Base-by-base conservation (phyloP, 2,888 invertebrate genomes). In the Eupithecia abbreviata region DNA sequence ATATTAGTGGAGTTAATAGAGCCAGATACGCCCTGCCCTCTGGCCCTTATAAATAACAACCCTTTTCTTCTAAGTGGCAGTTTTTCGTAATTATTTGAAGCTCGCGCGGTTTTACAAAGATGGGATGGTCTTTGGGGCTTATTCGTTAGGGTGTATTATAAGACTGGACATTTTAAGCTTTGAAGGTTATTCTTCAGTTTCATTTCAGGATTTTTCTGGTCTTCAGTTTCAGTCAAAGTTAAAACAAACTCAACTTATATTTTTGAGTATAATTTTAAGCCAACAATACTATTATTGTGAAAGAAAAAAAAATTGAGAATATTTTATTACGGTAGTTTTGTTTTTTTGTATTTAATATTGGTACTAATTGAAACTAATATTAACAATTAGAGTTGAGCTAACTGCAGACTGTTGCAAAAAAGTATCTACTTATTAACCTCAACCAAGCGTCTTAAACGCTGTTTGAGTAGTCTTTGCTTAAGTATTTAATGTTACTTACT, bases 1-100 rank as follows among this genome's bases (percentile, higher is more conserved):
- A 93, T 95, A 95, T 93, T 93, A 93, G 93, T 93, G 87, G 90
- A 91, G 92, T 90, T 93, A 93, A 95, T 93, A 94, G 90, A 92
- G 87, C 90, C 90, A 90, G 91, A 93, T 93, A 93, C 91, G 91
- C 91, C 89, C 88, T 89, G 87, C 87, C 90, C 91, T 90, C 87
- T 90, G 90, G 86, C 91, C 90, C 89, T 88, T 84, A 92, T 93
- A 93, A 94, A 94, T 92, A 93, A 92, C 90, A 91, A 92, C 93
- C 92, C 90, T 93, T 91, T 87, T 84, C 83, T 84, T 87, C 81
- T 85, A 85, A 87, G 89, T 86, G 87, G 86, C 88, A 87, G 88
- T 87, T 94, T 93, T 93, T 91, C 90, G 88, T 91, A 92, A 93
- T 92, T 91, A 91, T 92, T 75, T 78, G 72, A 75, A 42, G 72